A percentile compares a stretch with the other conserved stretches of the same genome.
These are phyloP conservation scores for Crotalus tigris DNA, from an alignment of 2,113 vertebrate genomes.

Conservation along the genomic window DNA sequence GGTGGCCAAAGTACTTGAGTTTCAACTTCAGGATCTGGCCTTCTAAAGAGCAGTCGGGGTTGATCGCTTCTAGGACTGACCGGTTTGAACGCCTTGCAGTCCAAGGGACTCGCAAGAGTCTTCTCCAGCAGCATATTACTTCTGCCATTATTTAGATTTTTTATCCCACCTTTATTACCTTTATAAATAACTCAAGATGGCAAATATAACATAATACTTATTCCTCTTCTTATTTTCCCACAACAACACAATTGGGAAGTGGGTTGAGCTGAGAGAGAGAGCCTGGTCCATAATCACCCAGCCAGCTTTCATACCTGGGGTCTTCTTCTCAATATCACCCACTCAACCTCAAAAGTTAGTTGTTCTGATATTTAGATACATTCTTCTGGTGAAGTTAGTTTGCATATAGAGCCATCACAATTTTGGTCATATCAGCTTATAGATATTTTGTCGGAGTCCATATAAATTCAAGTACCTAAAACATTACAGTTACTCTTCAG, in stretches of 20 bases:
- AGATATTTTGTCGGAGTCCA: background rate
- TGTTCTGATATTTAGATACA: background rate
- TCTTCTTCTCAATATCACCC: background rate
- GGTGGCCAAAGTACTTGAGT: no score
- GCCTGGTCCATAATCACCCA: background rate
- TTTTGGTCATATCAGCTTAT: background rate
- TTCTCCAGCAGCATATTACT: background rate
- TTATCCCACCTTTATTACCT: background rate
- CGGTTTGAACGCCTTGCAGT: no score
- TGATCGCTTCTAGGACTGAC: no score
- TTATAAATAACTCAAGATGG: background rate
- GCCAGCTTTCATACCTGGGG: background rate
- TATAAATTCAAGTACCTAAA: background rate
- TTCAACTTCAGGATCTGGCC: no score
- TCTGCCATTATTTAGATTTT: background rate
- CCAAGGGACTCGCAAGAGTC: no score
- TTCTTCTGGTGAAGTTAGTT: background rate
- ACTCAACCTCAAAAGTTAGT: background rate
- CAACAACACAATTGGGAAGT: background rate
- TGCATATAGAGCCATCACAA: background rate
- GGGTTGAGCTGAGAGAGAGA: background rate
- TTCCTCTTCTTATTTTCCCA: background rate
- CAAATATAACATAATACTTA: background rate
- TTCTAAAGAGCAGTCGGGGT: no score
- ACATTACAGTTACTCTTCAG: background rate